A percentile compares a stretch with the other conserved stretches of the same genome.
Evolutionary conservation across 2,113 vertebrate genomes (phyloP).

Genomic region (Nannobrachium achirus): DNA sequence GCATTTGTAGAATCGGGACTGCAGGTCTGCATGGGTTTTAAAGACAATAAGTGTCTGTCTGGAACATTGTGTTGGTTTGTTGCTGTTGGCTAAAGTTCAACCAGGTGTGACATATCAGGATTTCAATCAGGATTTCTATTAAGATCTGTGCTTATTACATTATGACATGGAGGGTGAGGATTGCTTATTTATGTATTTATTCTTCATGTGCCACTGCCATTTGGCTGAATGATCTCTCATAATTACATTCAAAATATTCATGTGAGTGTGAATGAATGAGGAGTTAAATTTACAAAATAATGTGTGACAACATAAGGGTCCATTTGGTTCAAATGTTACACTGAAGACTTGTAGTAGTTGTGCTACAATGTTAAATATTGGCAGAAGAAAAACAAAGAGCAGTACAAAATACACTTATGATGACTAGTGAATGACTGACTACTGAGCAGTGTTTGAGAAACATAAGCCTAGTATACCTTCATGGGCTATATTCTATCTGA

Average conservation of each 20-base stretch:
- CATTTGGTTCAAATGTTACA: not conserved
- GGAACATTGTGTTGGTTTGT: not conserved
- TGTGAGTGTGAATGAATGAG: not conserved
- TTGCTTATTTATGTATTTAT: constrained; percentile 4
- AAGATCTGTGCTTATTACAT: not conserved
- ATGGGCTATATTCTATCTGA: not conserved
- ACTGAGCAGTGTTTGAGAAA: not conserved
- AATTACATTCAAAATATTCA: too few relatives aligned
- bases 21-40: too few relatives aligned
- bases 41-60: not conserved
- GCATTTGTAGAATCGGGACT: too few relatives aligned
- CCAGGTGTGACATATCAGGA: not conserved
- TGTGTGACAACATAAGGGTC: too few relatives aligned
- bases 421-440: not conserved
- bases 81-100: not conserved
- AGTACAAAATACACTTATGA: not conserved
- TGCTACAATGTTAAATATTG: too few relatives aligned
- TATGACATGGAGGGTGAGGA: not conserved
- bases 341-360: too few relatives aligned
- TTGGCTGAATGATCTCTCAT: not conserved
- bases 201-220: constrained; percentile 4
- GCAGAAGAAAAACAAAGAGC: not conserved
- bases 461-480: not conserved
- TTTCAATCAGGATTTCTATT: not conserved
- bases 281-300: not conserved